phyloP scores from a whole-genome alignment of 2,797 vertebrate species.

The Lithobates pipiens region DNA sequence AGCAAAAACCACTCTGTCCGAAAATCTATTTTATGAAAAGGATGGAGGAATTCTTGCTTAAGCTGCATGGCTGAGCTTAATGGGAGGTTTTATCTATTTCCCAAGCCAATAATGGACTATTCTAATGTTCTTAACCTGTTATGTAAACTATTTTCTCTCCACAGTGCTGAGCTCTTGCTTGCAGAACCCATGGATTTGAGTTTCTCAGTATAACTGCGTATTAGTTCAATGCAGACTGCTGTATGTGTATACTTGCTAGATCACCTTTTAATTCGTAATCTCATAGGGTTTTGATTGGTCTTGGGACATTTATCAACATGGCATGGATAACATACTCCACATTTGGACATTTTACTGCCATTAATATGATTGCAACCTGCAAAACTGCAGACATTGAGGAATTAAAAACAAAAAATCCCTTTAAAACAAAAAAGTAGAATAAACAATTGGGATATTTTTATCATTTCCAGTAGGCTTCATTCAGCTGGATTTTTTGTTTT shows the following conservation, averaged over 20 bases:
- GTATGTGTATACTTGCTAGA: neutral
- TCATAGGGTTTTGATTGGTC: neutral
- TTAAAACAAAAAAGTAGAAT: too few species aligned
- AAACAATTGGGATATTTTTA: too few species aligned
- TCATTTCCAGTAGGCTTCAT: too few species aligned
- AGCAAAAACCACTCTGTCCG: too few species aligned
- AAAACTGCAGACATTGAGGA: too few species aligned
- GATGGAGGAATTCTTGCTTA: too few species aligned
- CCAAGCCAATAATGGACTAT: conserved; percentile 6
- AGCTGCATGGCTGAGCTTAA: neutral
- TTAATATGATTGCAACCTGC: too few species aligned
- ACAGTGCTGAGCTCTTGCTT: conserved; percentile 27
- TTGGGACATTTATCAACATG: conserved; percentile 5
- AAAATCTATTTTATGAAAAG: too few species aligned
- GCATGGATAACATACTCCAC: neutral
- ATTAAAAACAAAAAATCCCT: too few species aligned
- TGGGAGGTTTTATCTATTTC: conserved; percentile 5
- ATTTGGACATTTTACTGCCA: too few species aligned
- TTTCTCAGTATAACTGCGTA: neutral
- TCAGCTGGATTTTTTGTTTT: too few species aligned
- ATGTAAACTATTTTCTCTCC: conserved; percentile 28
- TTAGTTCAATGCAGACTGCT: neutral
- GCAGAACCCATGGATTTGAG: conserved; percentile 28
- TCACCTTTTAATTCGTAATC: neutral
- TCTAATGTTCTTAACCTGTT: conserved; percentile 19